These are phyloP conservation scores for Rallus crepitans DNA, from an alignment of 2,797 vertebrate genomes.

Conservation along the genomic window DNA sequence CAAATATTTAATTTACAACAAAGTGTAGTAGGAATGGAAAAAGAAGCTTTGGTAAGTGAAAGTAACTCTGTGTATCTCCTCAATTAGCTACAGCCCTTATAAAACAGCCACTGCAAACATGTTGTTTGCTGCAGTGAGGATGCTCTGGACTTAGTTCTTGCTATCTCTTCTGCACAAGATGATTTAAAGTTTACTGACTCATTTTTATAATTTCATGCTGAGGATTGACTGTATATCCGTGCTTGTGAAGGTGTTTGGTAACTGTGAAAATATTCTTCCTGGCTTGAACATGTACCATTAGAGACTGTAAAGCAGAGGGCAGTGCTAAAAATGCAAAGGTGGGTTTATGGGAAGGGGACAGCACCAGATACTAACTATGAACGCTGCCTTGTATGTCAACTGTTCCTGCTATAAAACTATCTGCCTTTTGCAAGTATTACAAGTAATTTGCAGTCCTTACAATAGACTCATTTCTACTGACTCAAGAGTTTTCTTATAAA, in stretches of 20 bases:
- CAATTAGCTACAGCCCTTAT: background rate
- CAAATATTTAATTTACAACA: slow-evolving; percentile 7
- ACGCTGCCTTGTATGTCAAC: background rate
- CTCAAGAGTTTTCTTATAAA: slow-evolving; percentile 6
- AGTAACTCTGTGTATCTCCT: background rate
- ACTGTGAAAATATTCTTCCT: slow-evolving; percentile 8
- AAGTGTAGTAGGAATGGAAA: background rate
- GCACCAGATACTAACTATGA: background rate
- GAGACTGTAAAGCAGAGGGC: background rate
- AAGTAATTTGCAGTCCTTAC: slow-evolving; percentile 17
- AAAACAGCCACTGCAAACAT: background rate
- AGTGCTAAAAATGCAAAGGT: background rate
- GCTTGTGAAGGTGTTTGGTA: background rate
- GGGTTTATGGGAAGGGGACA: background rate
- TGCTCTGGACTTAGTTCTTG: background rate
- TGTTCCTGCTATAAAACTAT: background rate
- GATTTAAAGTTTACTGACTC: background rate
- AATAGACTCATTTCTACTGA: slow-evolving; percentile 19
- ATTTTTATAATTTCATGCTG: slow-evolving; percentile 24
- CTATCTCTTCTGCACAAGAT: background rate
- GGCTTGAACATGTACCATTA: slow-evolving; percentile 2
- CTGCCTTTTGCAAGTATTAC: slow-evolving; percentile 3
- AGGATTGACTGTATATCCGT: background rate
- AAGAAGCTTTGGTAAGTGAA: background rate
- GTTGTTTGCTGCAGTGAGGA: background rate